Conservation (phyloP, 1,140 invertebrate genomes). For the Magallana gigas region DNA sequence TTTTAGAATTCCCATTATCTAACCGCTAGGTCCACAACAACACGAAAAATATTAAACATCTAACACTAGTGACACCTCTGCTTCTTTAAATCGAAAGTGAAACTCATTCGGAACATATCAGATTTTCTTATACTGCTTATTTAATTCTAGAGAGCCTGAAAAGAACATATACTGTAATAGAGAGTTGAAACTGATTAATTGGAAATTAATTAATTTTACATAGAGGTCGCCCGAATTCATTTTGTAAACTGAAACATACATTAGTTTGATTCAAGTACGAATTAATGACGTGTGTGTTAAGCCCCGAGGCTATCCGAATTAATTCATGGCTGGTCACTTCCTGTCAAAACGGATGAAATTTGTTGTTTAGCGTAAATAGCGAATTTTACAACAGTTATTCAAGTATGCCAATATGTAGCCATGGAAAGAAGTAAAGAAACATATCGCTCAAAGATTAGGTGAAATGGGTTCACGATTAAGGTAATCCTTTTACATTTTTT, state of each 20-base stretch:
- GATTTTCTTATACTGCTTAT: neutral
- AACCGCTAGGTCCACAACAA: too few relatives aligned
- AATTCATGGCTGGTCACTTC: conserved; percentile 48
- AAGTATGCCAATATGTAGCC: conserved; percentile 1
- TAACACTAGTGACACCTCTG: too few relatives aligned
- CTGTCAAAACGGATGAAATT: conserved; percentile 39
- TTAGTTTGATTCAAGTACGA: neutral
- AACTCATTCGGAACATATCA: neutral
- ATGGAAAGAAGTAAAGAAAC: neutral
- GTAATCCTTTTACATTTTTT: conserved; percentile 5
- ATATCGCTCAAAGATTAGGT: neutral
- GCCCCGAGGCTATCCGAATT: conserved; percentile 26
- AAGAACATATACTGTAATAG: neutral
- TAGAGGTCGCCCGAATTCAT: too few relatives aligned
- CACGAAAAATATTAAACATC: too few relatives aligned
- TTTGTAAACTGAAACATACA: neutral
- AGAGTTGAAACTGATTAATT: neutral
- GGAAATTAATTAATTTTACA: neutral
- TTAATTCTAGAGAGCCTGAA: neutral
- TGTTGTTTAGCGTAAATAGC: conserved; percentile 37
- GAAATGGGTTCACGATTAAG: conserved; percentile 51
- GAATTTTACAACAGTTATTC: neutral
- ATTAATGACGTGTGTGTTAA: neutral
- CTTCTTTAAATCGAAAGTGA: neutral
- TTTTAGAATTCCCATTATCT: neutral